A percentile compares a stretch with the other conserved stretches of the same genome.
phyloP scores from a whole-genome alignment of 2,797 vertebrate genomes.

The Aplochiton taeniatus region DNA sequence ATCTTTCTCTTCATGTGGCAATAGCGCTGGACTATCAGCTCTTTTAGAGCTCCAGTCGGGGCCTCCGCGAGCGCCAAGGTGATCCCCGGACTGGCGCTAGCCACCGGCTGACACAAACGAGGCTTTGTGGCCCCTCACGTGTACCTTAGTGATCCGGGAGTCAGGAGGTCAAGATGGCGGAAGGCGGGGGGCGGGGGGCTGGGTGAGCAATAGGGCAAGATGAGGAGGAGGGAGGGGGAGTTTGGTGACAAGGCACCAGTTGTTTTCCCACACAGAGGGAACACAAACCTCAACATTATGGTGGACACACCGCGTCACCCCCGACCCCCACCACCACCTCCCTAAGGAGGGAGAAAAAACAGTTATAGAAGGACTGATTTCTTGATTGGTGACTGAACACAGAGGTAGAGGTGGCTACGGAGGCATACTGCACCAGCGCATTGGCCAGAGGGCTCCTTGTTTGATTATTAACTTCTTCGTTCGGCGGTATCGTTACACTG shows the following conservation, averaged over 20 bases:
- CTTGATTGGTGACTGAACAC: neutral
- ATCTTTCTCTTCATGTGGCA: slow-evolving; percentile 1
- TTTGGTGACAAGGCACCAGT: slow-evolving; percentile 66
- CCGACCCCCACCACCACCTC: slow-evolving; percentile 34
- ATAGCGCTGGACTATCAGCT: slow-evolving; percentile 34
- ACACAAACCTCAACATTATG: slow-evolving; percentile 66
- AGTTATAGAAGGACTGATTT: neutral
- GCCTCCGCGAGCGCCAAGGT: slow-evolving; percentile 43
- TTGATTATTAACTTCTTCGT: too few relatives aligned
- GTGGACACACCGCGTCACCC: slow-evolving; percentile 40
- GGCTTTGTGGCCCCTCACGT: slow-evolving; percentile 71
- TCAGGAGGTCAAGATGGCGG: slow-evolving; percentile 69
- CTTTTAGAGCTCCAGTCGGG: slow-evolving; percentile 38
- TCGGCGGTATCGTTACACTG: too few relatives aligned
- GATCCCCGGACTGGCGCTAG: slow-evolving; percentile 33
- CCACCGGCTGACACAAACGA: slow-evolving; percentile 62
- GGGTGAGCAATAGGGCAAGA: neutral
- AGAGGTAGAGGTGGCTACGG: too few relatives aligned
- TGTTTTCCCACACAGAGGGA: slow-evolving; percentile 65
- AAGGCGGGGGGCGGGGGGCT: slow-evolving; percentile 53
- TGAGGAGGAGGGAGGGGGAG: slow-evolving; percentile 1
- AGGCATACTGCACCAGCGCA: neutral
- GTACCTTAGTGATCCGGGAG: slow-evolving; percentile 62
- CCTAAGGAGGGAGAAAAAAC: neutral
- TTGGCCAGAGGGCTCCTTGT: neutral